phyloP scores from a whole-genome alignment of 2,113 vertebrate species.

The Leptodactylus fuscus region DNA sequence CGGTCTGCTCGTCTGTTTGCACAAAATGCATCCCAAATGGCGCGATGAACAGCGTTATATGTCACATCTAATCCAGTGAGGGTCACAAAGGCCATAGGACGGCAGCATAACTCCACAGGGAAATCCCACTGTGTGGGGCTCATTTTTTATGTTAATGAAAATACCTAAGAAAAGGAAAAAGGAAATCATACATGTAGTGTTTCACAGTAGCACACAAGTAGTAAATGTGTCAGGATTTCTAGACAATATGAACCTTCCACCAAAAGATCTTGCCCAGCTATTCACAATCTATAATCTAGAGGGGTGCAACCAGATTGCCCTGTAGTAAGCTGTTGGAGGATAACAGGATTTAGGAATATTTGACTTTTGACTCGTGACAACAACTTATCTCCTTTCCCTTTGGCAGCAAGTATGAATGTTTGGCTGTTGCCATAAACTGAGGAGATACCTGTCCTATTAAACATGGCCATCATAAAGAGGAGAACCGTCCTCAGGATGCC shows the following conservation, averaged over 20 bases:
- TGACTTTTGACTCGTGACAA: background rate
- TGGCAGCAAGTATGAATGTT: too few relatives aligned
- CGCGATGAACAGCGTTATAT: conserved; percentile 94
- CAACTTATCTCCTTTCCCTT: too few relatives aligned
- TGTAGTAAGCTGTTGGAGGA: background rate
- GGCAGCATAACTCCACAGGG: conserved; percentile 95
- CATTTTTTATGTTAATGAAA: conserved; percentile 67
- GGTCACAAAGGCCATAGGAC: conserved; percentile 96
- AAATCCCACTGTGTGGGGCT: conserved; percentile 91
- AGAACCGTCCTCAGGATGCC: too few relatives aligned
- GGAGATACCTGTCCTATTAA: too few relatives aligned
- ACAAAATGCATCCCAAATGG: conserved; percentile 98
- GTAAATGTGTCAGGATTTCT: too few relatives aligned
- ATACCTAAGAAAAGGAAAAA: conserved; percentile 60
- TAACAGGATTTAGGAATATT: background rate
- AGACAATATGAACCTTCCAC: too few relatives aligned
- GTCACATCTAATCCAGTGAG: conserved; percentile 93
- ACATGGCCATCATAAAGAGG: too few relatives aligned
- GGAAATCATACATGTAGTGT: background rate
- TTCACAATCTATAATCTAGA: too few relatives aligned
- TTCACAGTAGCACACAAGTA: too few relatives aligned
- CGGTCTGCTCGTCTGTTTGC: conserved; percentile 93
- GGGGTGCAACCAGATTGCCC: too few relatives aligned
- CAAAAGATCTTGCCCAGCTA: too few relatives aligned
- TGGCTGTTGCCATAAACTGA: too few relatives aligned